phyloP scores from a whole-genome alignment of 2,113 vertebrate genomes.

The Dinomys branickii region DNA sequence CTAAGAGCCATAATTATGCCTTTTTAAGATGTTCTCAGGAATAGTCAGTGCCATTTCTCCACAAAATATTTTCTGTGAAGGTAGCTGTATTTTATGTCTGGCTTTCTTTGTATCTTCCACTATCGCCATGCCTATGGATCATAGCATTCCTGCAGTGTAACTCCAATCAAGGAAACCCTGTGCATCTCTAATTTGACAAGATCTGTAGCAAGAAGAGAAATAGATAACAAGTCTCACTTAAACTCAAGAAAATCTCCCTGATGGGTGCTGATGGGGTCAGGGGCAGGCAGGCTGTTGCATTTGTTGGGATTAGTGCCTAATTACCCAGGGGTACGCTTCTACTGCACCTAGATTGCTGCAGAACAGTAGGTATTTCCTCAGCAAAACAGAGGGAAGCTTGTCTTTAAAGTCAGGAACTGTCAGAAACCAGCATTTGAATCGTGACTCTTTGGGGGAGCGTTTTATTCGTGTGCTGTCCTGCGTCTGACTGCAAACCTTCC shows the following conservation, averaged over 20 bases:
- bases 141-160: background rate
- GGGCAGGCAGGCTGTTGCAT: background rate
- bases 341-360: background rate
- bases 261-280: background rate
- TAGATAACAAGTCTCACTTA: background rate
- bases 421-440: slow-evolving; percentile 42
- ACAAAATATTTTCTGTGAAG: slow-evolving; percentile 56
- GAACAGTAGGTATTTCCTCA: background rate
- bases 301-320: slow-evolving; percentile 33
- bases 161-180: slow-evolving; percentile 36
- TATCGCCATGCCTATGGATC: background rate
- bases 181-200: slow-evolving; percentile 62
- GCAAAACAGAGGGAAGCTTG: background rate
- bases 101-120: slow-evolving; percentile 52
- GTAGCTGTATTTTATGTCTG: slow-evolving; percentile 28
- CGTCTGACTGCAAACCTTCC: background rate
- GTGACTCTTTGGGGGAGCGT: background rate
- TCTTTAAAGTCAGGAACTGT: background rate
- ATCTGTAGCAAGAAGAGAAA: slow-evolving; percentile 49
- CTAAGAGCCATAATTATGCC: slow-evolving; percentile 54
- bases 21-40: slow-evolving; percentile 59
- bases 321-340: slow-evolving; percentile 3
- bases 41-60: slow-evolving; percentile 54
- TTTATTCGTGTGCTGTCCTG: background rate
- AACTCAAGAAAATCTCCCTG: background rate